Percentiles rank a stretch among this genome's conserved stretches.
Conservation (phyloP, 2,797 vertebrate genomes). For the Etheostoma nigrum region DNA sequence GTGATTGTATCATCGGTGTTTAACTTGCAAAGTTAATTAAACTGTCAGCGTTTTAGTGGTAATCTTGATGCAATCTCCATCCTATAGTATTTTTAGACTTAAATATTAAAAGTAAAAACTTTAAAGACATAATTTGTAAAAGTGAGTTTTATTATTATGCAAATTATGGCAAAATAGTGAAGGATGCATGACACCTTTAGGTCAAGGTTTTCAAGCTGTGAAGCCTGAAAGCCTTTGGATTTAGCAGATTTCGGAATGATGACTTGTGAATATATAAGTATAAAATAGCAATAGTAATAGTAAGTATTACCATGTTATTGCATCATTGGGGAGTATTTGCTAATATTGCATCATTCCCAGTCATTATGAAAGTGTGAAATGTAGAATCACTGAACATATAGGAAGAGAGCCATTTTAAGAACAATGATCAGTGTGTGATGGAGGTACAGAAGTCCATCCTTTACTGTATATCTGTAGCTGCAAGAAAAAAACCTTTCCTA, state of each 20-base stretch:
- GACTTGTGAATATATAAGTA: conserved; percentile 15
- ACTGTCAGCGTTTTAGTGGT: conserved; percentile 57
- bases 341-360: conserved; percentile 33
- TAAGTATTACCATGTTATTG: conserved; percentile 28
- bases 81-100: conserved; percentile 8
- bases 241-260: conserved; percentile 2
- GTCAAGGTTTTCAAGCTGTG: conserved; percentile 7
- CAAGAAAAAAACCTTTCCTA: neutral
- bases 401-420: neutral
- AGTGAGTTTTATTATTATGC: conserved; percentile 41
- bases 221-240: conserved; percentile 15
- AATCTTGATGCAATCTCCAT: conserved; percentile 61
- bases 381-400: neutral
- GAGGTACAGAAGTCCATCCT: neutral
- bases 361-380: conserved; percentile 9
- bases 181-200: neutral
- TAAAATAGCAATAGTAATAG: neutral
- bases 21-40: conserved; percentile 69
- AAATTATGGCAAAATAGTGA: conserved; percentile 15
- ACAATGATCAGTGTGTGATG: neutral
- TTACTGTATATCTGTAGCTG: neutral
- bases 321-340: conserved; percentile 9
- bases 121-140: conserved; percentile 29
- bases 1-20: conserved; percentile 47
- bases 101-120: conserved; percentile 43